These are phyloP conservation scores for Drymonia ruficornis DNA, from an alignment of 2,888 invertebrate species.

Conservation along the genomic window DNA sequence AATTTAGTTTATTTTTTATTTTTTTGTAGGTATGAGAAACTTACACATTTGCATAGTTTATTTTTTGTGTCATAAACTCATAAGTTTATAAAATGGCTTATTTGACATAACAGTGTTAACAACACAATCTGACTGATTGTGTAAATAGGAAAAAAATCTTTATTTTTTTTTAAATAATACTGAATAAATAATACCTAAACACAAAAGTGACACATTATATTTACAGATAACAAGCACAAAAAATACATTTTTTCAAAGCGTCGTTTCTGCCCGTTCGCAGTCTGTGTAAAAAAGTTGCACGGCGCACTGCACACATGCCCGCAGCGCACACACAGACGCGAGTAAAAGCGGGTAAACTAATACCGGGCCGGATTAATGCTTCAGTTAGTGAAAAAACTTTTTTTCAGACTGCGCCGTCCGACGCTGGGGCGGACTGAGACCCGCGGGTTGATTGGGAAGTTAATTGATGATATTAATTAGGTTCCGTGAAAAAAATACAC, in stretches of 20 bases:
- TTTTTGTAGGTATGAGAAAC: too few relatives aligned
- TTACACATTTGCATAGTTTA: too few relatives aligned
- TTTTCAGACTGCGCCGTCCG: conserved; percentile 83
- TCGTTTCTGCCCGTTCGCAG: conserved; percentile 55
- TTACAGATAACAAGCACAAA: not conserved
- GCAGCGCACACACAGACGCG: conserved; percentile 58
- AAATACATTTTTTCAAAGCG: not conserved
- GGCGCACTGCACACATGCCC: conserved; percentile 68
- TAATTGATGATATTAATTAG: not conserved
- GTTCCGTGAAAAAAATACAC: too few relatives aligned
- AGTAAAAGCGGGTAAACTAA: conserved; percentile 83
- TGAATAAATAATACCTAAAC: too few relatives aligned
- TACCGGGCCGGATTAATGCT: conserved; percentile 84
- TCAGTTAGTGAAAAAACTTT: conserved; percentile 85
- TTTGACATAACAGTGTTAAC: too few relatives aligned
- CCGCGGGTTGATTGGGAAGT: conserved; percentile 15
- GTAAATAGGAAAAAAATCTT: too few relatives aligned
- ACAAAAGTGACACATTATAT: too few relatives aligned
- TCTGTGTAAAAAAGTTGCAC: conserved; percentile 80
- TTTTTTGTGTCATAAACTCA: too few relatives aligned
- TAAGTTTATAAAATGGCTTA: too few relatives aligned
- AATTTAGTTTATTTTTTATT: not conserved
- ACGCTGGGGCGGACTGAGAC: conserved; percentile 67
- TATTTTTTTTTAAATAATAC: too few relatives aligned
- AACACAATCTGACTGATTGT: too few relatives aligned